These are phyloP conservation scores for Andrena praecox DNA, from an alignment of 2,888 invertebrate species.

Conservation along the genomic window DNA sequence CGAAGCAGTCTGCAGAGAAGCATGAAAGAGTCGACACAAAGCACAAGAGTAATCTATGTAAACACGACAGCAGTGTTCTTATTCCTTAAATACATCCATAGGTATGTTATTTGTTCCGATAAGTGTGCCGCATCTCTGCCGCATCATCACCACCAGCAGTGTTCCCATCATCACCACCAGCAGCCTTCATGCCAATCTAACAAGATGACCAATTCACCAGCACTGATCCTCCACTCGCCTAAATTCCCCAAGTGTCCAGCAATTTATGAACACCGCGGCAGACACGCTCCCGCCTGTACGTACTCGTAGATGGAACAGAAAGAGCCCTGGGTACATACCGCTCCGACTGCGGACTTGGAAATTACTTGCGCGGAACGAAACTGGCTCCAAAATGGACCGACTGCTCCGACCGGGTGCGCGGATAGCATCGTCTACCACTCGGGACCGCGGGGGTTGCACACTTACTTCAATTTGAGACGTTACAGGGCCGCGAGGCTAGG, in stretches of 20 bases:
- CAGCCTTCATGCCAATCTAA: no score
- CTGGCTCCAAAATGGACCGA: slow-evolving; percentile 61
- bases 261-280: neutral
- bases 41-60: no score
- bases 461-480: slow-evolving; percentile 61
- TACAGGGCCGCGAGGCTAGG: slow-evolving; percentile 24
- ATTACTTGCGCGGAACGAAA: slow-evolving; percentile 70
- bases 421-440: slow-evolving; percentile 6
- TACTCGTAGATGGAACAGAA: neutral
- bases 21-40: no score
- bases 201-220: neutral
- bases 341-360: slow-evolving; percentile 47
- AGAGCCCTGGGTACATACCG: neutral
- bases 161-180: no score
- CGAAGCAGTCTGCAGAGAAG: no score
- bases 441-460: neutral
- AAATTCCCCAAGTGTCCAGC: neutral
- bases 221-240: neutral
- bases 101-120: no score
- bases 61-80: no score
- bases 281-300: neutral
- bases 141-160: no score
- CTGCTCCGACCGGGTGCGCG: slow-evolving; percentile 5
- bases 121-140: no score
- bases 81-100: no score